Base-by-base conservation (phyloP, 2,797 vertebrate species). In the Ctenopoma multispine region DNA sequence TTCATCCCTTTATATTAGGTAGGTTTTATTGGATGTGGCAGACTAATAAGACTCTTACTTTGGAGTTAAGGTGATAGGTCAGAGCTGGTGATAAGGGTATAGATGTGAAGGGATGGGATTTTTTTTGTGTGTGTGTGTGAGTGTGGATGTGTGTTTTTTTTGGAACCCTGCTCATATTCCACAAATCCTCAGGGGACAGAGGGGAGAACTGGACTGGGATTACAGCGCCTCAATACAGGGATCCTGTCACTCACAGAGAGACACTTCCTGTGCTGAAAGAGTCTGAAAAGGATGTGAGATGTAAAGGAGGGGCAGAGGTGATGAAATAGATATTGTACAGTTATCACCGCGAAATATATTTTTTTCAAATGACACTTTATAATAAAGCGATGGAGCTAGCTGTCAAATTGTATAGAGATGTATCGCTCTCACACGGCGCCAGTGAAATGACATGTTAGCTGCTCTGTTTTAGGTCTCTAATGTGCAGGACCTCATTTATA, bases 1-100 rank as follows among this genome's bases (percentile, higher is more conserved):
- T 86, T 84, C 78, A 80, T 89, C 85, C 84, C 78, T 73, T 77
- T 75, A 73, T 87, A 89, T 81, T 80, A 90, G 82, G 61, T 40
- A 40, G 84, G 48, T 80, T 88, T 92, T 92, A 93, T 92, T 94
- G 87, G 90, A 90, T 89, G 88, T 91, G 90, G 83, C 91, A 91
- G 87, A 89, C 88, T 91, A 93, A 93, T 93, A 92, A 92, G 87
- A 89, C 77, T 76, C 79, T 80, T 73, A 82, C 82, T 90, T 84
- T 84, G 46, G 81, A 86, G 84, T 68, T 75, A 66, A 88, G 91
- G 90, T 92, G 69, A 92, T 61, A 59, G 92, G 91, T 92, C 90
- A 90, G 36, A 69, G 75, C 80, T 57, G 61, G 81, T 81, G 85
- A 90, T 91, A 90, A 90, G 75, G 79, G 79, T 69, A 68, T 55